phyloP scores from a whole-genome alignment of 1,140 invertebrate species.

The Microplitis demolitor region DNA sequence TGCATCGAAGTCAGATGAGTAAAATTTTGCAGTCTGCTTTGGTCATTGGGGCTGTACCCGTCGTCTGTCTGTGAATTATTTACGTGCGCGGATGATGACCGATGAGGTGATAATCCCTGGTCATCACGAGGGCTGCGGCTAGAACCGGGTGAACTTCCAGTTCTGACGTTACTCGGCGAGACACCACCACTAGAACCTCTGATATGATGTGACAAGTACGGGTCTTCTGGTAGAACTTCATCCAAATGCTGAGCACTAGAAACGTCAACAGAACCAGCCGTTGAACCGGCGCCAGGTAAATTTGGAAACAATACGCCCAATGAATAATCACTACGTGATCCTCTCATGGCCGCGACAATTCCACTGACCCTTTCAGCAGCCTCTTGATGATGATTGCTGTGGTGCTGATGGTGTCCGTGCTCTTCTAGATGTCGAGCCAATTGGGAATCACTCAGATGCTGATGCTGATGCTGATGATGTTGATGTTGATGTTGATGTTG shows the following conservation, averaged over 20 bases:
- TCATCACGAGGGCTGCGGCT: conserved; percentile 54
- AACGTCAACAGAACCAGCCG: conserved; percentile 12
- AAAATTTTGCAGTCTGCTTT: conserved; percentile 49
- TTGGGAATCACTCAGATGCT: conserved; percentile 22
- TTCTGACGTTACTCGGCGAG: conserved; percentile 44
- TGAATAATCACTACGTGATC: conserved; percentile 37
- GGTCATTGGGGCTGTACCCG: conserved; percentile 48
- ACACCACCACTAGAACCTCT: conserved; percentile 24
- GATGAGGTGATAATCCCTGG: conserved; percentile 41
- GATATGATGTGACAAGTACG: conserved; percentile 51
- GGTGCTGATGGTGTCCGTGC: too few species aligned
- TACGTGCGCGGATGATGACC: conserved; percentile 24
- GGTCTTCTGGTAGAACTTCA: conserved; percentile 44
- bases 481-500: conserved; percentile 35
- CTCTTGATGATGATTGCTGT: conserved; percentile 15
- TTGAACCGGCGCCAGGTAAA: conserved; percentile 13
- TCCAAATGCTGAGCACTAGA: conserved; percentile 44
- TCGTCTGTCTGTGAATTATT: conserved; percentile 28
- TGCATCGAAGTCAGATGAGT: conserved; percentile 56
- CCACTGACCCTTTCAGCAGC: conserved; percentile 36
- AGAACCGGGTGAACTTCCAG: conserved; percentile 53
- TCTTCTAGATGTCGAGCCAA: conserved; percentile 1
- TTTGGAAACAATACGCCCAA: conserved; percentile 43
- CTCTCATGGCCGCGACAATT: conserved; percentile 47
- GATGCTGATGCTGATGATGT: conserved; percentile 32